Evolutionary conservation across 2,888 invertebrate species (phyloP), one percentile per base, ranked within the genome.

Genomic region (Pterostichus madidus): DNA sequence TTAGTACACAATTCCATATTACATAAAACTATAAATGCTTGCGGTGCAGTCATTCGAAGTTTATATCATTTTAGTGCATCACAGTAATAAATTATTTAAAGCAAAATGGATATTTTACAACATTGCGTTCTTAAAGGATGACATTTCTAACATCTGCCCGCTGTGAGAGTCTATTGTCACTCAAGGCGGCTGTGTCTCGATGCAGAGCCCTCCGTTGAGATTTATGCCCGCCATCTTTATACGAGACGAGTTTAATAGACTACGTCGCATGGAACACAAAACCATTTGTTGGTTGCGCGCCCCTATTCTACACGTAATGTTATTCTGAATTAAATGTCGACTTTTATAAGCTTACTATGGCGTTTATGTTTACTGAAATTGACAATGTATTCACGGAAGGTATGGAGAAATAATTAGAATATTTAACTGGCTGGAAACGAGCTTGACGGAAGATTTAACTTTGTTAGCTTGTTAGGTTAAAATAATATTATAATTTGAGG

Each of bases 201-300:
- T 39, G 39, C 39, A 39, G 39, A 39, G 39, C 17, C 13, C 64
- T 39, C 39, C 49, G 13, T 44, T 0, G 49, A 79, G 79, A 79
- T 79, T 79, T 79, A 79, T 79, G 61, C 31, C 11, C 61, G 44
- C n/a, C 44, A 15, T 79, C 79, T 79, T 79, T 61, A 49, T 61
- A 59, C 59, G 64, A 79, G 79, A 64, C 61, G 64, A 79, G 79
- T 79, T 61, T 79, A 79, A 79, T 79, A 79, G 79, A 44, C 64
- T 79, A 44, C 17, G 31, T 52, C 61, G 53, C 53, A 76, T 52
- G 39, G n/a, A 39, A 68, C 44, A 68, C 39, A n/a, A 68, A 13
- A 68, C 59, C 68, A 68, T 68, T 68, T 68, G 68, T 68, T 39
- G 39, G 39, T 39, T 39, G 24, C 24, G 17, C 32, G 64, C 5